Base-by-base conservation (phyloP, 2,888 invertebrate species). In the Tiphia femorata region DNA sequence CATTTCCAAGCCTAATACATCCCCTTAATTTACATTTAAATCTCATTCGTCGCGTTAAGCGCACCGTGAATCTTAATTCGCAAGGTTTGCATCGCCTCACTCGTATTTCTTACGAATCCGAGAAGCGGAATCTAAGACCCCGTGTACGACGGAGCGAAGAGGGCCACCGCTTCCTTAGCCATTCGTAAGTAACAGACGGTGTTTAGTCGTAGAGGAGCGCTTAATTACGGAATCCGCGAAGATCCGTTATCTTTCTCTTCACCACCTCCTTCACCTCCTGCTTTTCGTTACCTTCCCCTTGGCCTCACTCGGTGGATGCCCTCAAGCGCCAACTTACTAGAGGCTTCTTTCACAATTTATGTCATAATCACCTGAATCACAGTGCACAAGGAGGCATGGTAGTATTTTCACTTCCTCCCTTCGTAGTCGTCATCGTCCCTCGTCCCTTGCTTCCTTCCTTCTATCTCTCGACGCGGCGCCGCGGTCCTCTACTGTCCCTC, bases 361-460 rank as follows among this genome's bases (percentile, higher is more conserved):
- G 73, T 73, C 71, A 78, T 78, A 78, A 78, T 79, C 78, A 78
- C 67, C 69, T 67, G 73, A 69, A 74, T 78, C 72, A 70, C 64
- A 68, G 72, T 53, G 46, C 55, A 58, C 49, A 57, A 58, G 56
- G 58, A 53, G 35, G 48, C 53, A 54, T 29, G 50, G 23, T 16
- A 10, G 37, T 14, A 33, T 33, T 33, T 12, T 25, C n/a, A n/a
- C n/a, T n/a, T n/a, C 25, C 25, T 6, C 25, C 25, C 25, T 8
- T 25, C 27, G 42, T n/a, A 33, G 8, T 33, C n/a, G 5, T 4
- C 5, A n/a, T n/a, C n/a, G n/a, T 4, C n/a, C 14, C n/a, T 8
- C 10, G 7, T 33, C n/a, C 14, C 33, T 38, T 50, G 51, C 55
- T 49, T 53, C 52, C 37, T 37, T 43, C 48, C 37, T 38, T 35